These are phyloP conservation scores for Hololepta plana DNA, from an alignment of 2,888 invertebrate species.

Conservation along the genomic window DNA sequence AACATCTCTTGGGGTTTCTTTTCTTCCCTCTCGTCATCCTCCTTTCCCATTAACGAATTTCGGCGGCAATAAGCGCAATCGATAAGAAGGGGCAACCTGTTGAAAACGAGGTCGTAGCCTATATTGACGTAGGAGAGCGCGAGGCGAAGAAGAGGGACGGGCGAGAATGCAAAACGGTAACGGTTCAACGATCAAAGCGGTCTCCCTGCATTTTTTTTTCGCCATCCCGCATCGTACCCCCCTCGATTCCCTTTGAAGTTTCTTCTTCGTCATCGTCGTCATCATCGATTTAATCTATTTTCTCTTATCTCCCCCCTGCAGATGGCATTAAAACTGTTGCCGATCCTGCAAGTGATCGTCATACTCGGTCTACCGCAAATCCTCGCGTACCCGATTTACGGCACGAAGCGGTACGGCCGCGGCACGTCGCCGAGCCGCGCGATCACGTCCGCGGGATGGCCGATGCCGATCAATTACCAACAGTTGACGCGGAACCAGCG, in stretches of 20 bases:
- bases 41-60: too few relatives aligned
- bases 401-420: conserved; percentile 25
- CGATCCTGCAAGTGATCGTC: conserved; percentile 19
- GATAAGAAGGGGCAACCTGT: conserved; percentile 7
- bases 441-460: conserved; percentile 14
- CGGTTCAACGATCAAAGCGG: too few relatives aligned
- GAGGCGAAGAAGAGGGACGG: too few relatives aligned
- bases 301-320: conserved; percentile 18
- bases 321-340: conserved; percentile 19
- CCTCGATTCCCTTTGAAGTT: neutral
- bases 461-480: conserved; percentile 16
- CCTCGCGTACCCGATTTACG: conserved; percentile 22
- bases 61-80: too few relatives aligned
- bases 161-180: too few relatives aligned
- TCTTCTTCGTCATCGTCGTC: too few relatives aligned
- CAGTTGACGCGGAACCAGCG: conserved; percentile 22
- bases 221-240: neutral
- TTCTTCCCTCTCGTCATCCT: too few relatives aligned
- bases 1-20: too few relatives aligned
- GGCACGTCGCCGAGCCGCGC: conserved; percentile 8
- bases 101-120: too few relatives aligned
- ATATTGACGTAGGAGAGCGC: too few relatives aligned
- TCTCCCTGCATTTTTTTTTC: conserved; percentile 5
- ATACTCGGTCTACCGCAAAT: conserved; percentile 17
- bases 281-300: too few relatives aligned